Base-by-base conservation (phyloP, 2,113 vertebrate species). In the Cricetomys ansorgei region DNA sequence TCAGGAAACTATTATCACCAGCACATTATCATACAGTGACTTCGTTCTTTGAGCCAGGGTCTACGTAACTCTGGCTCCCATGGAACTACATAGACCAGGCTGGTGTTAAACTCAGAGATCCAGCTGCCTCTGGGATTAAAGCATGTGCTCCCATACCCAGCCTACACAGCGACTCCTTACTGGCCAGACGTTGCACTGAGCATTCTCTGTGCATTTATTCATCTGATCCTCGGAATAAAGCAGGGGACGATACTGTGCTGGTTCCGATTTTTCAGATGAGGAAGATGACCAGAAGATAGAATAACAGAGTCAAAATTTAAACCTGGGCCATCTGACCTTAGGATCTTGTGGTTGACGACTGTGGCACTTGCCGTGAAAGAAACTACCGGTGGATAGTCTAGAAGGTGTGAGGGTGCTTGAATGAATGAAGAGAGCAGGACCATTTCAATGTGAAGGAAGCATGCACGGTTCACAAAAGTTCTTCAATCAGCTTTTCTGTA, bases 271-370 rank as follows among this genome's bases (percentile, higher is more conserved):
- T 70, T 77, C 19, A 40, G 37, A 64, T 45, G 40, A 73, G 80
- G 76, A 96, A 92, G 88, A 79, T 50, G 29, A 27, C n/a, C 29
- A 85, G 89, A 89, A 19, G n/a, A 80, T 77, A 17, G 67, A 90
- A 43, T 57, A 25, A 57, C n/a, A 40, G 70, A 76, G 43, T 25
- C n/a, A 43, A 81, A 37, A 85, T 91, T 45, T 50, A 29, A 93
- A 92, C 55, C 31, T 81, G 37, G 80, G 67, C 23, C 50, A 37
- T 27, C 43, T 45, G 85, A 31, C 31, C 4, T 31, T 40, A 5
- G 70, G 81, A 84, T 9, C 10, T 5, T 1, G 1, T 2, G 7
- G 37, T 15, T 40, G 50, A 45, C 73, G 23, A 1, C 0, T 0
- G 27, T 1, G 37, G 50, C 8, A 15, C 34, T 37, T 8, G 0